Evolutionary conservation across 2,888 invertebrate species (phyloP), one percentile per base, ranked within the genome.

Genomic region (Drosophila kokeensis): DNA sequence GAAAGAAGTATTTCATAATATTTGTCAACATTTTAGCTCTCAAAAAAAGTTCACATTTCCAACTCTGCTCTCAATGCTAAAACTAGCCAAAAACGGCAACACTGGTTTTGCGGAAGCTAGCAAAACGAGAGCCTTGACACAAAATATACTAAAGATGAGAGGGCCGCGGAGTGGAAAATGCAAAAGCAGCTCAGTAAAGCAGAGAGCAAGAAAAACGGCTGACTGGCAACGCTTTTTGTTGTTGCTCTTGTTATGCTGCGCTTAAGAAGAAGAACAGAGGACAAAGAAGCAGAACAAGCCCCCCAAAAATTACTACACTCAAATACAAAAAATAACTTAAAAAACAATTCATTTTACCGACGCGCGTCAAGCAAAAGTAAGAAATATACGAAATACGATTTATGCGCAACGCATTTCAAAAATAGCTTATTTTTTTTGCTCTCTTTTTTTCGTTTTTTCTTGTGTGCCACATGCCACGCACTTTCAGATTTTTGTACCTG

Each of bases 401-500:
- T 63, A 70, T 78, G 69, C 57, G 58, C 36, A 60, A 62, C 75
- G 63, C 57, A 69, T 72, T 81, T 85, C 83, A 85, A 83, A 87
- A 87, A 89, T 89, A 87, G 81, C 79, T 53, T 40, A 27, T 55
- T 8, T 29, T 29, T 54, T 36, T n/a, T 18, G 21, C 24, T 54
- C 36, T 62, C 24, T n/a, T 61, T 24, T 18, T 40, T 40, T 34
- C 27, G 18, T 55, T 21, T 30, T 34, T 45, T 34, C 34, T n/a
- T 34, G 34, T 45, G 13, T 67, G 68, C 53, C 67, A 69, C 81
- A 75, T 73, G 61, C 64, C 65, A 69, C 78, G 72, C 74, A 73
- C 68, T 70, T 73, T 70, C 61, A 59, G 52, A 53, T 29, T 38
- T 42, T 78, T 79, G 73, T 87, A 87, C 87, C 87, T 87, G 87